Base-by-base conservation (phyloP, 35 echinoderm and acorn worm species). In the Heliocidaris tuberculata region DNA sequence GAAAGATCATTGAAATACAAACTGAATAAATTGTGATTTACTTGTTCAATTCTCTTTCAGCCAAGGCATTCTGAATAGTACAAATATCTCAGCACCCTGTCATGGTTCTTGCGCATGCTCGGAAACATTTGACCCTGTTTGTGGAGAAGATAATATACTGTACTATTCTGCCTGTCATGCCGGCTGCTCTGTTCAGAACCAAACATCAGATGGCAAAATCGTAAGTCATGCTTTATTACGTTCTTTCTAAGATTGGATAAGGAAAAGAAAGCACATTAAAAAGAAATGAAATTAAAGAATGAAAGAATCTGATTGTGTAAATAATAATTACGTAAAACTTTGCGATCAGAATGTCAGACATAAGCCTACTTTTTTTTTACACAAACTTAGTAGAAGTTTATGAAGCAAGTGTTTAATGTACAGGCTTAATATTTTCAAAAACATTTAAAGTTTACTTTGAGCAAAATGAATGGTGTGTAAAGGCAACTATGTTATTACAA, bases 81-180 rank as follows among this genome's bases (percentile, higher is more conserved):
- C 21, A 19, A 85, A 85, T 71, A 48, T 94, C 2, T 92, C 59
- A 47, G n/a, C 47, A 48, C 32, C 50, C 6, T 96, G 95, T 52
- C 92, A 96, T 50, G 47, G 49, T 30, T 35, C 94, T 21, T 96
- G 95, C 86, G 48, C 93, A 47, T 96, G 95, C 49, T 88, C 93
- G 3, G 31, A 93, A 4, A 88, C 85, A 1, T 96, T 88, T 94
- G 93, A 96, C 86, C 95, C 95, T 2, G 91, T 93, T 85, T 96
- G 42, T 50, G 93, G 95, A 19, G 88, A 31, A 13, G 93, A 96
- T 92, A 61, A 90, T 35, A 90, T 94, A 31, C 94, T 96, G 47
- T 96, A 96, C 49, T 94, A 94, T 56, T 94, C 85, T n/a, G n/a
- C 93, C 31, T 96, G 95, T 60, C 93, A 94, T 88, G 95, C 95